Evolutionary conservation across 2,888 invertebrate genomes (phyloP), one percentile per base, ranked within the genome.

Genomic region (Scrobipalpa atriplicella): DNA sequence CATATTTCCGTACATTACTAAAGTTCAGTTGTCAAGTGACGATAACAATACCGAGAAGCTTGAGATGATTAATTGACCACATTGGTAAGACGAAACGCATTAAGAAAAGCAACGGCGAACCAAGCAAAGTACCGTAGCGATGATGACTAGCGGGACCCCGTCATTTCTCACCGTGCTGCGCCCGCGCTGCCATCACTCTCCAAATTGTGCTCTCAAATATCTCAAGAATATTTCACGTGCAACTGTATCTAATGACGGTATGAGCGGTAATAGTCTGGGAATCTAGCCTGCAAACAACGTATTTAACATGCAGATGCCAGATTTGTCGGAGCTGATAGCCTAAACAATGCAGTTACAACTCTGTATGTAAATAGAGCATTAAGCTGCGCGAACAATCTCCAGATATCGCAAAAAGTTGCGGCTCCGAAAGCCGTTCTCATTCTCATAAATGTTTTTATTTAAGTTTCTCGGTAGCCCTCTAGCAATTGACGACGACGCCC

Each of bases 101-200:
- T 86, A 89, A 85, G 85, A 85, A 81, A 84, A 86, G 85, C 84
- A 84, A 81, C 72, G 76, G 75, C 77, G 80, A 82, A 78, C 84
- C 82, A 82, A 83, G 80, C 83, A 85, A 87, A 91, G 90, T 91
- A 91, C 92, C 91, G 91, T 90, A 90, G 85, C 85, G 75, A 78
- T 79, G 84, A 81, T 79, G 84, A 81, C 81, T 89, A 91, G 91
- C 90, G 92, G 91, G 86, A 88, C 84, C 81, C 75, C 82, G 81
- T 80, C 85, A 86, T 86, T 89, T 88, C 86, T 87, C 89, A 85
- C 85, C 85, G 83, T 70, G 73, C 76, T 71, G 73, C 76, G 69
- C 70, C 41, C 56, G 41, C 16, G 54, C 51, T 72, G 73, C 76
- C 77, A 79, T 75, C 83, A 78, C 79, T 85, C 84, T 84, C 88